Percentiles rank a stretch among this genome's conserved stretches.
Evolutionary conservation across 2,888 invertebrate genomes (phyloP).

Genomic region (Ornithoptera alexandrae): DNA sequence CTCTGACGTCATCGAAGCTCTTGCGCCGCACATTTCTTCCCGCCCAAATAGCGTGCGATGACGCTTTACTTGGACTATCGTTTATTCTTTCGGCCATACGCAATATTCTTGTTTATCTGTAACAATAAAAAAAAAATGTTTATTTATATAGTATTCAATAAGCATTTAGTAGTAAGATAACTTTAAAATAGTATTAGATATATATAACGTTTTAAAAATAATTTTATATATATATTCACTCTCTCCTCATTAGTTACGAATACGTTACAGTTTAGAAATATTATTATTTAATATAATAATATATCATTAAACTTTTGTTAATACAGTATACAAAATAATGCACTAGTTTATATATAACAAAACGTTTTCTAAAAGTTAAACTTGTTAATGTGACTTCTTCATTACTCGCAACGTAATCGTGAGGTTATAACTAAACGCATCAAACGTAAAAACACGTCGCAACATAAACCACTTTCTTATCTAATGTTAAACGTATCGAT

Average conservation of each 20-base stretch:
- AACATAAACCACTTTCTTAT: slow-evolving; percentile 49
- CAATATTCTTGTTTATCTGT: slow-evolving; percentile 69
- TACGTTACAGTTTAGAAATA: no score
- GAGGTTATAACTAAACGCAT: slow-evolving; percentile 11
- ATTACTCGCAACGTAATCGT: not conserved
- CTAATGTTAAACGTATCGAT: slow-evolving; percentile 51
- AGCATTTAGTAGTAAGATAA: no score
- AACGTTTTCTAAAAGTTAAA: no score
- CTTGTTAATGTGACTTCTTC: no score
- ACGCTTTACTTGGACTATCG: slow-evolving; percentile 69
- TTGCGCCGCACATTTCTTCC: slow-evolving; percentile 53
- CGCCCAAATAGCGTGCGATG: slow-evolving; percentile 71
- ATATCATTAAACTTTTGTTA: no score
- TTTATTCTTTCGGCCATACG: slow-evolving; percentile 74
- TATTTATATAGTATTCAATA: not conserved
- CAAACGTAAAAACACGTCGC: slow-evolving; percentile 34
- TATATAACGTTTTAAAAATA: no score
- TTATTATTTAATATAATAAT: no score
- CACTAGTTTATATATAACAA: no score
- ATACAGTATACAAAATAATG: no score
- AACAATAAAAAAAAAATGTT: slow-evolving; percentile 53
- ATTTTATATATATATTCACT: no score
- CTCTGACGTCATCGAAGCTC: slow-evolving; percentile 23
- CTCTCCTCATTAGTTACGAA: no score
- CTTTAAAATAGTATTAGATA: no score